These are phyloP conservation scores for Aphyosemion australe DNA, from an alignment of 2,113 vertebrate genomes.

Conservation along the genomic window DNA sequence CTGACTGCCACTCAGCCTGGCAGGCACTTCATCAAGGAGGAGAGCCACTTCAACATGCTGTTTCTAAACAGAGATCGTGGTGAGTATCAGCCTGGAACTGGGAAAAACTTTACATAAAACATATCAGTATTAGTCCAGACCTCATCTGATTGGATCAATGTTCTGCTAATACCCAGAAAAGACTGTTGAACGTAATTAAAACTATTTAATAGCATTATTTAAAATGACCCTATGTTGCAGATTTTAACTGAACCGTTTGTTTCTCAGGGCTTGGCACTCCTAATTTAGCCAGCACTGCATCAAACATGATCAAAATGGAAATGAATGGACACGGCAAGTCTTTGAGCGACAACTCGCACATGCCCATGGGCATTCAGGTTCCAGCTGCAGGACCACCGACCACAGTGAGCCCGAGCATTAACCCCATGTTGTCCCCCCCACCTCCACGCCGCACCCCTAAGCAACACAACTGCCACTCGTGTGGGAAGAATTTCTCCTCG, in stretches of 20 bases:
- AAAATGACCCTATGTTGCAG: no score
- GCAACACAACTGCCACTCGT: conserved; percentile 99
- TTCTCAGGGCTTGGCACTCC: conserved; percentile 89
- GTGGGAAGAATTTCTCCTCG: conserved; percentile 98
- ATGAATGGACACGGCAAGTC: conserved; percentile 96
- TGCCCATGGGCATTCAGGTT: conserved; percentile 88
- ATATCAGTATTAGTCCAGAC: conserved; percentile 6
- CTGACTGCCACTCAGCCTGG: conserved; percentile 89
- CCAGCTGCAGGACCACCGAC: conserved; percentile 86
- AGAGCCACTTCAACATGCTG: conserved; percentile 95
- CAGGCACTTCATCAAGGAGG: conserved; percentile 92
- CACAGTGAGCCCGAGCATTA: conserved; percentile 89
- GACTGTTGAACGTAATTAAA: background rate
- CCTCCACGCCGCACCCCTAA: conserved; percentile 95
- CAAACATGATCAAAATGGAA: conserved; percentile 96
- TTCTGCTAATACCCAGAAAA: background rate
- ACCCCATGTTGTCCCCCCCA: conserved; percentile 94
- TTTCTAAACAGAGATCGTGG: conserved; percentile 97
- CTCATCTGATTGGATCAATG: background rate
- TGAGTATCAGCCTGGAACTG: conserved; percentile 84
- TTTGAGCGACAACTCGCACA: conserved; percentile 87
- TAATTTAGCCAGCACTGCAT: conserved; percentile 88
- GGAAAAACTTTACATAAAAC: background rate
- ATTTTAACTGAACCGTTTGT: conserved; percentile 7
- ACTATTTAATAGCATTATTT: background rate